Percentiles rank a stretch among this genome's conserved stretches.
Evolutionary conservation across 2,113 vertebrate species (phyloP).

Genomic region (Athene cunicularia): DNA sequence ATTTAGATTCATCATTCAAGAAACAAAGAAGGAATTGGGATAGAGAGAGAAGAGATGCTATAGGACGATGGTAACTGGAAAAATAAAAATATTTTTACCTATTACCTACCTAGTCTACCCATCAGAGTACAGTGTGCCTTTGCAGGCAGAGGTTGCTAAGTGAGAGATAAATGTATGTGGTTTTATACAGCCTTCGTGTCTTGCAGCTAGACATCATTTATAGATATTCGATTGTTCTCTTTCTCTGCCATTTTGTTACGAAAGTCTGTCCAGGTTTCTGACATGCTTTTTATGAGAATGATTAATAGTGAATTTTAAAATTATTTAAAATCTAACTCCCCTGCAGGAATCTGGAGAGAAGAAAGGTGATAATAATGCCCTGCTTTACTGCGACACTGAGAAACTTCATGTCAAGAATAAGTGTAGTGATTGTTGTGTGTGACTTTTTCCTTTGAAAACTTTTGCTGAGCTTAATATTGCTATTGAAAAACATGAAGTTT

Average conservation of each 20-base stretch:
- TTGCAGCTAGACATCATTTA: conserved; percentile 72
- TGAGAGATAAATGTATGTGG: conserved; percentile 58
- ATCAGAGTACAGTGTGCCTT: not conserved
- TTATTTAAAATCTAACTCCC: conserved; percentile 54
- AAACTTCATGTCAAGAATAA: not conserved
- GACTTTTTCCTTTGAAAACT: not conserved
- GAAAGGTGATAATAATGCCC: conserved; percentile 44
- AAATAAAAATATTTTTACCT: conserved; percentile 10
- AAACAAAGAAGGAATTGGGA: not conserved
- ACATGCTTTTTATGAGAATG: conserved; percentile 59
- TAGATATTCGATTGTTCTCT: conserved; percentile 71
- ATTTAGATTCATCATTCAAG: not conserved
- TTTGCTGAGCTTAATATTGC: not conserved
- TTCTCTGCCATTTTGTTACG: conserved; percentile 70
- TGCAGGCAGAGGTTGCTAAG: conserved; percentile 39
- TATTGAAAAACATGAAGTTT: conserved; percentile 33
- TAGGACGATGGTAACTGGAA: not conserved
- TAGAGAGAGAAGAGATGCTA: not conserved
- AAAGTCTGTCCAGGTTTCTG: conserved; percentile 66
- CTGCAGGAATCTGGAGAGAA: conserved; percentile 44
- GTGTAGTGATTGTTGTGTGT: not conserved
- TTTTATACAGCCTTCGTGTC: conserved; percentile 59
- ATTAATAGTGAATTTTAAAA: conserved; percentile 64
- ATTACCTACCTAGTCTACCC: not conserved
- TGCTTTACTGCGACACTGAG: conserved; percentile 1